Base-by-base conservation (phyloP, 2,888 invertebrate genomes). In the Scelioninae gen. 2 region DNA sequence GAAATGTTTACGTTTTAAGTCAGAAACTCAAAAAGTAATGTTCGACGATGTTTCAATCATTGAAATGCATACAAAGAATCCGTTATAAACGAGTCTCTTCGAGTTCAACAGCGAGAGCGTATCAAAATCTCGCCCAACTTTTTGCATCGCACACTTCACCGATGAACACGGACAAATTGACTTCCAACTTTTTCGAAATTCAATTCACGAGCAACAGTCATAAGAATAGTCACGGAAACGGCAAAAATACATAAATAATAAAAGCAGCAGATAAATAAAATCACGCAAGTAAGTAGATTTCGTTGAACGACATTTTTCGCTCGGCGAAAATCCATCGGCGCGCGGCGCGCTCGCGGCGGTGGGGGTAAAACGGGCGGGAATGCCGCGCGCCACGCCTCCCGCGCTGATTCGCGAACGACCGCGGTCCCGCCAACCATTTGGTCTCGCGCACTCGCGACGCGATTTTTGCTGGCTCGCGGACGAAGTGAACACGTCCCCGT, bases 381-480 rank as follows among this genome's bases (percentile, higher is more conserved):
- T n/a, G 19, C 4, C 19, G 13, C 18, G 19, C 19, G 48, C 43
- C 41, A 41, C 50, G 58, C 67, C 67, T 22, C 33, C 50, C 11
- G 18, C 57, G 57, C 57, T 67, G 67, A 67, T 57, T 67, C 67
- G 67, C 57, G 50, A 13, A 33, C 35, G 33, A 6, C 13, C 10
- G 22, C n/a, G 31, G 28, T 50, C 25, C 16, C 48, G 46, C 50
- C 67, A 45, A 67, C 55, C 65, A 65, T 55, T 65, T n/a, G 48
- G 18, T 55, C 55, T 13, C 64, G 64, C 53, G 64, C 53, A 64
- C 37, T 64, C 64, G 65, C 65, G 57, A 13, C 67, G 67, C 35
- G 65, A 25, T 65, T 65, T 39, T 37, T 41, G 57, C 46, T 46
- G 15, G 33, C 16, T 41, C 28, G 22, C 31, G 13, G 31, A 16